These are phyloP conservation scores for Micrasema minimum DNA, from an alignment of 1,140 invertebrate genomes.

Conservation along the genomic window DNA sequence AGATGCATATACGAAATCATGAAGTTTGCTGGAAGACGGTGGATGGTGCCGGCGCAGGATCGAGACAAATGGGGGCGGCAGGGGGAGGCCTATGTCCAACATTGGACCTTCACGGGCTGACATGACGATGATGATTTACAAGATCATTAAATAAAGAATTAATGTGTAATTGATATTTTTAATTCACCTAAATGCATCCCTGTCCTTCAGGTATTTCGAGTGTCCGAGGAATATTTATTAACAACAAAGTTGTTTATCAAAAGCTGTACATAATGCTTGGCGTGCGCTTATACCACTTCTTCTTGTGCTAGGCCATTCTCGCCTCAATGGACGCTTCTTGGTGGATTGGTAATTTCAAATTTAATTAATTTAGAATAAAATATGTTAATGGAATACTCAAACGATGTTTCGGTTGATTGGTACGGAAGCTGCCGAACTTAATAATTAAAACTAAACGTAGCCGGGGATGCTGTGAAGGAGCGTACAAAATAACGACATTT, in stretches of 20 bases:
- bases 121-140: no score
- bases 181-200: constrained; percentile 11
- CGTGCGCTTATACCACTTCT: background rate
- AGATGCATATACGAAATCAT: no score
- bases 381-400: constrained; percentile 36
- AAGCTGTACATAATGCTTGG: constrained; percentile 32
- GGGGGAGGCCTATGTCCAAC: no score
- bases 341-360: constrained; percentile 36
- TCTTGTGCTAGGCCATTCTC: background rate
- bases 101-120: no score
- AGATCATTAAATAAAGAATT: no score
- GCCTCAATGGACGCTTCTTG: background rate
- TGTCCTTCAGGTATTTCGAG: constrained; percentile 19
- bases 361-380: constrained; percentile 41
- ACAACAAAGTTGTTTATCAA: constrained; percentile 42
- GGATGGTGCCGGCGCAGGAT: no score
- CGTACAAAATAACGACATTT: no score
- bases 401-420: constrained; percentile 35
- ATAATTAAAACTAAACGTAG: no score
- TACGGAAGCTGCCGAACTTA: constrained; percentile 21
- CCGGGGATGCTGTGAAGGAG: no score
- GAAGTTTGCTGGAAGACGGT: no score
- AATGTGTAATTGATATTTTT: background rate
- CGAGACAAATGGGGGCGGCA: no score
- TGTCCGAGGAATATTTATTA: constrained; percentile 39